Conservation (phyloP, 2,797 vertebrate species). For the Sebastes itinus region DNA sequence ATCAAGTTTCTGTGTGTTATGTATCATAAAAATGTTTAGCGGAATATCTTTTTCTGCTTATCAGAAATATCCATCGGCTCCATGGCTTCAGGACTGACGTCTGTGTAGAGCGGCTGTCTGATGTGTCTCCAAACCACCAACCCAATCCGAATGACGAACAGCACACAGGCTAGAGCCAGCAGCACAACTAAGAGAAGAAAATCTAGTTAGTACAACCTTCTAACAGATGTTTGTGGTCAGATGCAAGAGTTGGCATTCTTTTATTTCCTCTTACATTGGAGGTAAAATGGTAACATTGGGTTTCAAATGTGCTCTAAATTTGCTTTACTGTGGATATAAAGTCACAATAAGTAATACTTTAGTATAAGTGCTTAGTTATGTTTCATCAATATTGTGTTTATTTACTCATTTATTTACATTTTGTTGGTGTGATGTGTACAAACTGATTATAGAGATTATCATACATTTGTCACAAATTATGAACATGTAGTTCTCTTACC, state of each 20-base stretch:
- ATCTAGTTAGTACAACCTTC: background rate
- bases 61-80: conserved; percentile 58
- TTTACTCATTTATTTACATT: background rate
- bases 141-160: conserved; percentile 64
- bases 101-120: conserved; percentile 72
- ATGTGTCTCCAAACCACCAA: conserved; percentile 78
- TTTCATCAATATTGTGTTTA: background rate
- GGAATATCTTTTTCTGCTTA: conserved; percentile 72
- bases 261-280: background rate
- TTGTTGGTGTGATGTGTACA: background rate
- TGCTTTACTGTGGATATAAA: background rate
- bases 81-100: conserved; percentile 25
- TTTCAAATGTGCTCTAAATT: background rate
- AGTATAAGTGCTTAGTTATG: background rate
- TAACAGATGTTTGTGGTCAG: background rate
- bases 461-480: background rate
- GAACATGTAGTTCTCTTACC: conserved; percentile 64
- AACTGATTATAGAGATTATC: background rate
- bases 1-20: background rate
- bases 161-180: conserved; percentile 55
- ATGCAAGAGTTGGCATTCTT: background rate
- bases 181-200: conserved; percentile 61
- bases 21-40: conserved; percentile 12
- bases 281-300: background rate
- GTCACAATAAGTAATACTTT: background rate